A percentile compares a stretch with the other conserved stretches of the same genome.
These are phyloP conservation scores for Dendrocincla fuliginosa DNA, from an alignment of 2,797 vertebrate genomes.

Conservation along the genomic window DNA sequence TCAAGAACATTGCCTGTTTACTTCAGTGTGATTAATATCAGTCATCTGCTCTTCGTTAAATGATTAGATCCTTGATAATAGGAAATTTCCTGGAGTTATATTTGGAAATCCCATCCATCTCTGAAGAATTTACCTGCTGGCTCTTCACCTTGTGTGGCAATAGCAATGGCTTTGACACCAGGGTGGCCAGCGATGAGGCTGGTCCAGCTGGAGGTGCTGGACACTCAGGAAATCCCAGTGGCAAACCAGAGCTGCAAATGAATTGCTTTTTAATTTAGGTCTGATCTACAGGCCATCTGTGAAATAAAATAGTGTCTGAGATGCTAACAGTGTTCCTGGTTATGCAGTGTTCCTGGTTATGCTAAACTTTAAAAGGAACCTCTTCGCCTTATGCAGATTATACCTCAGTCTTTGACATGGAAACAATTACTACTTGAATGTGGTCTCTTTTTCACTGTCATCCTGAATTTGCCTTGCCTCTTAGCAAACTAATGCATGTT, in stretches of 20 bases:
- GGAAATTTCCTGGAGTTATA: constrained; percentile 26
- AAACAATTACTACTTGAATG: constrained; percentile 31
- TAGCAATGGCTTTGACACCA: not conserved
- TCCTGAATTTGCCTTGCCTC: constrained; percentile 28
- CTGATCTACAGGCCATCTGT: not conserved
- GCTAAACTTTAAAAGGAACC: not conserved
- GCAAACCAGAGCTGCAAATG: not conserved
- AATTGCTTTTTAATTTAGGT: constrained; percentile 15
- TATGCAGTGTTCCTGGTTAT: not conserved
- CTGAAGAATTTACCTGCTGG: constrained; percentile 15
- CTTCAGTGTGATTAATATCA: constrained; percentile 27
- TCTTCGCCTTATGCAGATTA: not conserved
- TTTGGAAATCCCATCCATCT: not conserved
- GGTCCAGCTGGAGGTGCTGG: not conserved
- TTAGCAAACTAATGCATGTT: constrained; percentile 45
- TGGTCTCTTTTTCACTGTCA: constrained; percentile 58
- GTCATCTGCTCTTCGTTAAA: constrained; percentile 23
- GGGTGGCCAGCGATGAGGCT: not conserved
- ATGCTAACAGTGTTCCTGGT: not conserved
- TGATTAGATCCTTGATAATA: constrained; percentile 12
- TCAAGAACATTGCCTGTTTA: not conserved
- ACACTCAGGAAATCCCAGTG: not conserved
- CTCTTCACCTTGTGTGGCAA: not conserved
- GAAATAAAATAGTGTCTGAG: not conserved
- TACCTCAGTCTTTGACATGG: not conserved